Conservation (phyloP, 2,113 vertebrate species). For the Phrynosoma platyrhinos region DNA sequence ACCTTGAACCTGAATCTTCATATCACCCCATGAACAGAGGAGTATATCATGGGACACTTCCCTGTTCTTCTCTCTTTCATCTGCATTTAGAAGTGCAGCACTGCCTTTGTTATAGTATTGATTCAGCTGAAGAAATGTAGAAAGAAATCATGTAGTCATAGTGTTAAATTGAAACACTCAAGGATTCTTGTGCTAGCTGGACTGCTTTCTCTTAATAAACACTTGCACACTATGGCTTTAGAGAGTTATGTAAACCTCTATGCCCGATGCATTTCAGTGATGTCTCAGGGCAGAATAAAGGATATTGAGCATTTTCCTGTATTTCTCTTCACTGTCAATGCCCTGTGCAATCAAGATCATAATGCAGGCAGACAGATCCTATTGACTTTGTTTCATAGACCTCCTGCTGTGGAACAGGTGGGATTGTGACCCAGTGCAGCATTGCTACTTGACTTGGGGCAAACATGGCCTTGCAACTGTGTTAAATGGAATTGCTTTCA, state of each 20-base stretch:
- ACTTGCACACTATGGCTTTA: fast-evolving
- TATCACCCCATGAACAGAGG: not conserved
- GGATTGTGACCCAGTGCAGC: not conserved
- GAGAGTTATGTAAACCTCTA: not conserved
- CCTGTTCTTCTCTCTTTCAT: not conserved
- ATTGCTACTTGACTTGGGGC: conserved; percentile 3
- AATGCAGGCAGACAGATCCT: conserved; percentile 9
- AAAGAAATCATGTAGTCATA: not conserved
- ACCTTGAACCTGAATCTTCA: not conserved
- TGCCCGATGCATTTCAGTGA: not conserved
- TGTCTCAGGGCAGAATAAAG: not conserved
- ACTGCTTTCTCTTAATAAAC: not conserved
- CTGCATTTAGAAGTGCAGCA: not conserved
- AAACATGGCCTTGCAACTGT: not conserved
- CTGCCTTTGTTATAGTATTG: conserved; percentile 10
- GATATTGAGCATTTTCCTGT: not conserved
- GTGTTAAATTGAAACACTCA: conserved; percentile 6
- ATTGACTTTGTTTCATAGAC: not conserved
- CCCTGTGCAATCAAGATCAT: not conserved
- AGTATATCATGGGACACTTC: not conserved
- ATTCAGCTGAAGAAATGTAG: not conserved
- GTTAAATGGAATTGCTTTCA: conserved; percentile 17
- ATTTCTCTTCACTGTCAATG: not conserved
- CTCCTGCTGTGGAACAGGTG: not conserved
- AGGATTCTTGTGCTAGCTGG: not conserved